Conservation (phyloP, 2,888 invertebrate genomes). For the Caenorhabditis sp. region DNA sequence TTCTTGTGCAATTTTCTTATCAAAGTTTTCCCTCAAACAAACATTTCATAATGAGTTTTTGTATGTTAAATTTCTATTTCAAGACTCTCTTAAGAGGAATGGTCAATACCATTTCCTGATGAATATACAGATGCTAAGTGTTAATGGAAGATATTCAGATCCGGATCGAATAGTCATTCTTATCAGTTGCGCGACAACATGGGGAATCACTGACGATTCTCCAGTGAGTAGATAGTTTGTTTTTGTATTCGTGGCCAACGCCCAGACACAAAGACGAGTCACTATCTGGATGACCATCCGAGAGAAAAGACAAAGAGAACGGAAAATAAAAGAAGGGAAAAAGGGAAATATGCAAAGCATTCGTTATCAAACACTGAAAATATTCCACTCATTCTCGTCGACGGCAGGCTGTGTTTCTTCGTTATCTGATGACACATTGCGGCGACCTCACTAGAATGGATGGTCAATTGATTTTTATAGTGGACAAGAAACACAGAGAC, state of each 20-base stretch:
- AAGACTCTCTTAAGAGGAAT: no score
- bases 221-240: constrained; percentile 16
- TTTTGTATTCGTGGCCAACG: constrained; percentile 35
- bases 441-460: constrained; percentile 36
- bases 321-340: not conserved
- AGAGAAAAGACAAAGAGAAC: constrained; percentile 7
- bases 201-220: constrained; percentile 10
- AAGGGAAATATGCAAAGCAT: constrained; percentile 23
- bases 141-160: not conserved
- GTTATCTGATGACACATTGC: constrained; percentile 33
- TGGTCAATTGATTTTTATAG: constrained; percentile 61
- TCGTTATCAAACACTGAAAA: constrained; percentile 18
- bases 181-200: constrained; percentile 25
- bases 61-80: no score
- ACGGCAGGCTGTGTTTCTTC: constrained; percentile 9
- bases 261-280: constrained; percentile 26
- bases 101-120: no score
- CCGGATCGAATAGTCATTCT: not conserved
- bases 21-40: not conserved
- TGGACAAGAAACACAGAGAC: constrained; percentile 3
- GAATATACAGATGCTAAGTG: no score
- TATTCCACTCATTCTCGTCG: constrained; percentile 8
- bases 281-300: constrained; percentile 14
- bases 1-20: not conserved
- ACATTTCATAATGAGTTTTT: no score